Conservation (phyloP, 1,140 invertebrate species). For the Drosophila simulans region DNA sequence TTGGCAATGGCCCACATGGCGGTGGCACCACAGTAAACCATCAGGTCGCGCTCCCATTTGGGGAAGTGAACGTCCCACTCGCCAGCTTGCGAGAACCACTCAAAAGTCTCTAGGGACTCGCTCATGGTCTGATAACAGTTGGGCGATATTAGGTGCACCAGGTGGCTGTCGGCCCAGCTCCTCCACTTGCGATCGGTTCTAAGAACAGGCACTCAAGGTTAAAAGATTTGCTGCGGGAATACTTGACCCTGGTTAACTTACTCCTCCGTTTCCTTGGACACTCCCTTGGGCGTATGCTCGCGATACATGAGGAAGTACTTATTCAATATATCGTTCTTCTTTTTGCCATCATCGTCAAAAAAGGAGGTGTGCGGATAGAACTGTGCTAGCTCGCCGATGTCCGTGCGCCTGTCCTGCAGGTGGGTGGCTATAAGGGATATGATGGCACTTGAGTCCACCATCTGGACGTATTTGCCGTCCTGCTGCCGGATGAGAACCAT, state of each 20-base stretch:
- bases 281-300: slow-evolving; percentile 86
- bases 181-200: slow-evolving; percentile 98
- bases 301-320: slow-evolving; percentile 97
- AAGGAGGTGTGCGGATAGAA: slow-evolving; percentile 92
- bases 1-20: slow-evolving; percentile 98
- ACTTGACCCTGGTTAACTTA: slow-evolving; percentile 84
- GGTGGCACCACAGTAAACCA: slow-evolving; percentile 96
- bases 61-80: slow-evolving; percentile 97
- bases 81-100: slow-evolving; percentile 95
- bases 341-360: slow-evolving; percentile 89
- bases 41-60: slow-evolving; percentile 92
- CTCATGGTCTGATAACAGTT: slow-evolving; percentile 96
- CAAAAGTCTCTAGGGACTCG: slow-evolving; percentile 95
- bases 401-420: slow-evolving; percentile 88
- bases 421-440: slow-evolving; percentile 94
- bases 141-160: slow-evolving; percentile 97
- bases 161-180: slow-evolving; percentile 95
- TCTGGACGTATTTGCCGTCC: slow-evolving; percentile 91
- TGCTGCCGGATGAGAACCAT: slow-evolving; percentile 93
- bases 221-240: no score
- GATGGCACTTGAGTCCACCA: slow-evolving; percentile 97
- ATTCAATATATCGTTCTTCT: slow-evolving; percentile 93
- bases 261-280: slow-evolving; percentile 87
- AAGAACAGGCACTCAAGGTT: no score
- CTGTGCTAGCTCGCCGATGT: slow-evolving; percentile 89